These are phyloP conservation scores for Chesias legatella DNA, from an alignment of 2,888 invertebrate species.

Conservation along the genomic window DNA sequence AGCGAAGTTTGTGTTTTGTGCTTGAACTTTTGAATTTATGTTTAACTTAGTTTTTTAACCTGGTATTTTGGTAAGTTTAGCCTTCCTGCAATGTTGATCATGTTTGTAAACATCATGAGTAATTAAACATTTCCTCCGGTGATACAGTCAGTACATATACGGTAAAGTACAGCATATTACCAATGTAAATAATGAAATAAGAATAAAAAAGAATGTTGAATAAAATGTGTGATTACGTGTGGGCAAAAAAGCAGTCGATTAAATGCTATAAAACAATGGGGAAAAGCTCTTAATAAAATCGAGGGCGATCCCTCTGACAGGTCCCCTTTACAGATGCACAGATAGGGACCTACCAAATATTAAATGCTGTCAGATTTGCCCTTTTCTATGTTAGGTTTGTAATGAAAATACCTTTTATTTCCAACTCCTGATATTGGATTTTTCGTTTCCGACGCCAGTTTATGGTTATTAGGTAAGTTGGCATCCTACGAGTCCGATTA, in stretches of 20 bases:
- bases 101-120: too few relatives aligned
- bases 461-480: constrained; percentile 28
- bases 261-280: constrained; percentile 47
- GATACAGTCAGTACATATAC: background rate
- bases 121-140: background rate
- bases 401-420: constrained; percentile 50
- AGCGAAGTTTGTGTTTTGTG: constrained; percentile 20
- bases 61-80: constrained; percentile 5
- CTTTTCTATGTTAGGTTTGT: constrained; percentile 36
- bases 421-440: constrained; percentile 34
- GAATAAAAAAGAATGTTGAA: constrained; percentile 14
- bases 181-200: too few relatives aligned
- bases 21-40: constrained; percentile 22
- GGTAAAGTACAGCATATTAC: too few relatives aligned
- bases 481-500: constrained; percentile 32
- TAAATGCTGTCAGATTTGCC: constrained; percentile 50
- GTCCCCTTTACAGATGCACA: constrained; percentile 47
- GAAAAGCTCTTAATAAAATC: constrained; percentile 40
- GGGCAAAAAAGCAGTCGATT: constrained; percentile 39
- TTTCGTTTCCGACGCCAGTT: constrained; percentile 31
- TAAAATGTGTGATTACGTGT: constrained; percentile 5
- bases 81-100: too few relatives aligned
- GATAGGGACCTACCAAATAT: constrained; percentile 54
- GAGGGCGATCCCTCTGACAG: constrained; percentile 39
- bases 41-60: constrained; percentile 18